Percentiles rank a stretch among this genome's conserved stretches.
Conservation (phyloP, 1,140 invertebrate species). For the Orussus abietinus region DNA sequence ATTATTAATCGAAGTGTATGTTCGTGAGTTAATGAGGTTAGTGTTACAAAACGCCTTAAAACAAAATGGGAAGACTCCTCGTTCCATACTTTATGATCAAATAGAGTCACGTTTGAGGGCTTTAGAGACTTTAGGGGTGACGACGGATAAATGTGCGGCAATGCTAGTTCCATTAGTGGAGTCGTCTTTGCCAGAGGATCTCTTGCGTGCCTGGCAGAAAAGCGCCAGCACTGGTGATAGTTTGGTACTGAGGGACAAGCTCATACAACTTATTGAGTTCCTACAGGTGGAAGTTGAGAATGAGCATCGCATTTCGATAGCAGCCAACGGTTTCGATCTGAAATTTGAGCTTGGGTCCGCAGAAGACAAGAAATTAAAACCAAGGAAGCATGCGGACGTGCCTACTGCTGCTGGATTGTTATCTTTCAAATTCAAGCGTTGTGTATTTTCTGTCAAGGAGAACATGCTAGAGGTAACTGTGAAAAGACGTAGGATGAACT, state of each 20-base stretch:
- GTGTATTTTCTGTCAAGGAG: constrained; percentile 18
- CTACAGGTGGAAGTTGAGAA: constrained; percentile 23
- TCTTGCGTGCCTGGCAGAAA: constrained; percentile 27
- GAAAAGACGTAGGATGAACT: constrained; percentile 17
- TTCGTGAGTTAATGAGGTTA: constrained; percentile 25
- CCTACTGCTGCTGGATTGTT: constrained; percentile 13
- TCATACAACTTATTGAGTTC: constrained; percentile 25
- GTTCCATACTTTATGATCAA: constrained; percentile 29
- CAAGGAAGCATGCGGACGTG: constrained; percentile 4
- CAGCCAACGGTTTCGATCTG: constrained; percentile 15
- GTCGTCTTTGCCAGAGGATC: constrained; percentile 33
- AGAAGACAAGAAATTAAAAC: constrained; percentile 7
- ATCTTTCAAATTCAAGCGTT: constrained; percentile 3
- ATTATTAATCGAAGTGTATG: constrained; percentile 26
- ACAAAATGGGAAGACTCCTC: constrained; percentile 1
- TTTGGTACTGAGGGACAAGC: constrained; percentile 9
- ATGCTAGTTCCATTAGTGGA: constrained; percentile 35
- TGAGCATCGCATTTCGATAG: constrained; percentile 27
- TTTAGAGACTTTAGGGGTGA: constrained; percentile 30
- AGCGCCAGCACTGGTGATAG: constrained; percentile 1
- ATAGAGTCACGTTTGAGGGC: constrained; percentile 30
- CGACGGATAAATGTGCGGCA: constrained; percentile 29
- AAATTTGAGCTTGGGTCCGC: background rate
- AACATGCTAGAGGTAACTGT: constrained; percentile 12
- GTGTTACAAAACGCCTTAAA: constrained; percentile 17